These are phyloP conservation scores for Atethmia centrago DNA, from an alignment of 2,888 invertebrate genomes.

Conservation along the genomic window DNA sequence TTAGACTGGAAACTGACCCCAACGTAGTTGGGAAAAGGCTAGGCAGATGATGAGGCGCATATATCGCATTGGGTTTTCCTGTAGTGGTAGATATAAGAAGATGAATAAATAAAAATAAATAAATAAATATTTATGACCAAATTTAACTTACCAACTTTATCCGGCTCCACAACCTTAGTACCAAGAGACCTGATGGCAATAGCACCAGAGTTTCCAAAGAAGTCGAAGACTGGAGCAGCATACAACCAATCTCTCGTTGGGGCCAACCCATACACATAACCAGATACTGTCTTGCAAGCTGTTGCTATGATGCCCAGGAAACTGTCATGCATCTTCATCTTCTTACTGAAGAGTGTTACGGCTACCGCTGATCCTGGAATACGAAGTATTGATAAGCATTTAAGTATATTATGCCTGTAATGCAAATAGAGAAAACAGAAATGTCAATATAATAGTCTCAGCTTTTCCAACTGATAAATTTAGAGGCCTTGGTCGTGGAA, in stretches of 20 bases:
- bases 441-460: too few relatives aligned
- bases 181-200: conserved; percentile 90
- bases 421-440: not conserved
- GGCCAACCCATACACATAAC: conserved; percentile 85
- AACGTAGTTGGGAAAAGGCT: too few relatives aligned
- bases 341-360: conserved; percentile 85
- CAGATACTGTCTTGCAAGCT: conserved; percentile 81
- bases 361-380: conserved; percentile 86
- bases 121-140: too few relatives aligned
- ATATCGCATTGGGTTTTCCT: too few relatives aligned
- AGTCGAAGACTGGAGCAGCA: conserved; percentile 84
- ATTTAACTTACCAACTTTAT: conserved; percentile 85
- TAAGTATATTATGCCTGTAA: not conserved
- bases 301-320: conserved; percentile 87
- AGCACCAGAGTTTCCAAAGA: conserved; percentile 89
- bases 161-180: conserved; percentile 89
- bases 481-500: too few relatives aligned
- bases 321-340: conserved; percentile 85
- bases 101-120: too few relatives aligned
- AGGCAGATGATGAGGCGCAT: too few relatives aligned
- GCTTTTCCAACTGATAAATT: too few relatives aligned
- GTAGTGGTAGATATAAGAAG: too few relatives aligned
- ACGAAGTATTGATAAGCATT: not conserved
- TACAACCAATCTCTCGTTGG: conserved; percentile 84
- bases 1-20: too few relatives aligned